Evolutionary conservation across 1,140 invertebrate genomes (phyloP), one percentile per base, ranked within the genome.

Genomic region (Agraylea sexmaculata): DNA sequence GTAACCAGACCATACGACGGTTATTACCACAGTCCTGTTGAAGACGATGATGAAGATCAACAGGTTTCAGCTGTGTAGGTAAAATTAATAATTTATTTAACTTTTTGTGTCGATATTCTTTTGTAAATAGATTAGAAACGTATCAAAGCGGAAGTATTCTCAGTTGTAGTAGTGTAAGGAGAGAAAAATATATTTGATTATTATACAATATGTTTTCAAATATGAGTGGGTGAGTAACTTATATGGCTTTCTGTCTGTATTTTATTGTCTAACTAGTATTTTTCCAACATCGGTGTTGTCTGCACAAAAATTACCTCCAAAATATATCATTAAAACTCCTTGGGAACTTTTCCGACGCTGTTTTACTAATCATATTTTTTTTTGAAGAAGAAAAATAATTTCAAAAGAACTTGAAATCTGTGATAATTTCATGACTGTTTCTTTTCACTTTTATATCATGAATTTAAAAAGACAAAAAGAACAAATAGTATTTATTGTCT

Each of bases 21-120:
- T 51, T 80, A 78, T 62, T 80, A 80, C 54, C 81, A 78, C 58
- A 67, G 71, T 47, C 74, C 72, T 17, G 75, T 78, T 53, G 77
- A 76, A 47, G 78, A 80, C 53, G 78, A 77, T 46, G 77, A 79
- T 58, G 61, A 61, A 16, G 65, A 68, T 61, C 68, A 69, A 54
- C 68, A 65, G 46, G 64, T 64, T 29, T 65, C 64, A 19, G 61
- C 64, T 29, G 65, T 68, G 56, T 68, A 53, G 28, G 13, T 22
- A 31, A 6, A 25, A 25, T 7, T 25, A 7, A 25, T 7, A 25
- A 25, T 35, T 23, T 22, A 37, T 23, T 37, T 17, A 11, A 16
- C 8, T 37, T 12, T 37, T 7, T 22, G 22, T 23, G n/a, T 21
- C 11, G 7, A 11, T 23, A 16, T 27, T 40, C n/a, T 19, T 6